Conservation (phyloP, 1,140 invertebrate species). For the Drosophila bocki region DNA sequence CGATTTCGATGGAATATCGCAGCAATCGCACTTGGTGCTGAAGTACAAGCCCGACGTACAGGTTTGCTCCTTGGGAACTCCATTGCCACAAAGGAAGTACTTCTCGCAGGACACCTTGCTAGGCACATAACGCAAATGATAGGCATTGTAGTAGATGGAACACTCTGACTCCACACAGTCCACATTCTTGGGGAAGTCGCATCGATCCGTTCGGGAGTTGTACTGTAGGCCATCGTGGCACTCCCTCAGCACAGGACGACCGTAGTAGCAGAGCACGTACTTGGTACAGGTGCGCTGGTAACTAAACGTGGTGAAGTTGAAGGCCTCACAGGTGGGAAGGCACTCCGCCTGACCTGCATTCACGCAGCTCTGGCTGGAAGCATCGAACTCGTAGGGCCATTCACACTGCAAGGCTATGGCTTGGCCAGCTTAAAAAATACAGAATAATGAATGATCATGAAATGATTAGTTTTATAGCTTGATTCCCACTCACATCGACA, state of each 20-base stretch:
- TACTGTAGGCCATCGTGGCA: conserved; percentile 74
- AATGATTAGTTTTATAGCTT: too few species aligned
- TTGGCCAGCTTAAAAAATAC: conserved; percentile 37
- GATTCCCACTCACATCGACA: conserved; percentile 52
- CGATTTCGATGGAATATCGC: conserved; percentile 58
- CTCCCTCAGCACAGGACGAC: conserved; percentile 60
- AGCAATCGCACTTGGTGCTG: conserved; percentile 64
- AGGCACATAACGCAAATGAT: conserved; percentile 59
- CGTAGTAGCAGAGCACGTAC: conserved; percentile 75
- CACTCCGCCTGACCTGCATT: conserved; percentile 8
- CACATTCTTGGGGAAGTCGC: conserved; percentile 72
- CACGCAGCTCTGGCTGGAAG: conserved; percentile 55
- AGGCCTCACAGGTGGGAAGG: conserved; percentile 36
- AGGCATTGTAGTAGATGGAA: conserved; percentile 50
- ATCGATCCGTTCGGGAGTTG: conserved; percentile 72
- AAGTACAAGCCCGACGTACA: conserved; percentile 68
- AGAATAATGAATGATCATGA: too few species aligned
- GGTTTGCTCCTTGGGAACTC: conserved; percentile 31
- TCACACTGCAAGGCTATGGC: conserved; percentile 50
- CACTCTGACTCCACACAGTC: conserved; percentile 80
- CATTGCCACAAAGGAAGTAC: conserved; percentile 70
- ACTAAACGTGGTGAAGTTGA: conserved; percentile 48
- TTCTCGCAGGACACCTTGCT: conserved; percentile 70
- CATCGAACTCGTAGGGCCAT: conserved; percentile 47
- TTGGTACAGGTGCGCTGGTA: conserved; percentile 79